Evolutionary conservation across 2,888 invertebrate genomes (phyloP).

Genomic region (Parnassius mnemosyne): DNA sequence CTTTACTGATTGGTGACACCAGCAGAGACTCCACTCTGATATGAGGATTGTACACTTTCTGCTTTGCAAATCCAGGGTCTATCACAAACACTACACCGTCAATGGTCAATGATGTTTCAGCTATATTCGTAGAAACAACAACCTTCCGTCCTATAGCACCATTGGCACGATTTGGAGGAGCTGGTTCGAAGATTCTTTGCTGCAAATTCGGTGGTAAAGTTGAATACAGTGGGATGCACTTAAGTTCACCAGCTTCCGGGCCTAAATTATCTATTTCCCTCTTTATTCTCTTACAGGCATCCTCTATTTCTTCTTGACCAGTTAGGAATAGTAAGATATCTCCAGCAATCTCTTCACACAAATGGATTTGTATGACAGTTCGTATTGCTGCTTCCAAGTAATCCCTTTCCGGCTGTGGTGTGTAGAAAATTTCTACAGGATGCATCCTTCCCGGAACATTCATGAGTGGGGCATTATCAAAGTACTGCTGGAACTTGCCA

Average conservation of each 20-base stretch:
- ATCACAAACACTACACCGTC: constrained; percentile 99
- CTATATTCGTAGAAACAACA: constrained; percentile 99
- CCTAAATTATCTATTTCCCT: constrained; percentile 96
- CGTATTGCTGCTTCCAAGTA: constrained; percentile 99
- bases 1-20: constrained; percentile 99
- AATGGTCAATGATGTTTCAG: constrained; percentile 99
- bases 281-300: constrained; percentile 98
- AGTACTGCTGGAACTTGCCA: constrained; percentile 99
- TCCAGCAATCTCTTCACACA: constrained; percentile 95
- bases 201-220: constrained; percentile 98
- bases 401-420: constrained; percentile 97
- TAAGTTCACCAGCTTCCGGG: constrained; percentile 97
- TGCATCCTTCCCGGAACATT: constrained; percentile 91
- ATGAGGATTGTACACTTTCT: constrained; percentile 96
- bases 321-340: constrained; percentile 94
- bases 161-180: constrained; percentile 93
- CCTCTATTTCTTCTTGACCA: constrained; percentile 97
- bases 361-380: constrained; percentile 96
- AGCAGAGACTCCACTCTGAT: constrained; percentile 96
- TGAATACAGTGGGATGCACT: constrained; percentile 99
- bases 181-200: constrained; percentile 97
- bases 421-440: constrained; percentile 93
- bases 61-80: constrained; percentile 99
- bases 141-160: constrained; percentile 95
- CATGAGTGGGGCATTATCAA: constrained; percentile 99